Evolutionary conservation across 2,113 vertebrate species (phyloP).

Genomic region (Oncorhynchus nerka): DNA sequence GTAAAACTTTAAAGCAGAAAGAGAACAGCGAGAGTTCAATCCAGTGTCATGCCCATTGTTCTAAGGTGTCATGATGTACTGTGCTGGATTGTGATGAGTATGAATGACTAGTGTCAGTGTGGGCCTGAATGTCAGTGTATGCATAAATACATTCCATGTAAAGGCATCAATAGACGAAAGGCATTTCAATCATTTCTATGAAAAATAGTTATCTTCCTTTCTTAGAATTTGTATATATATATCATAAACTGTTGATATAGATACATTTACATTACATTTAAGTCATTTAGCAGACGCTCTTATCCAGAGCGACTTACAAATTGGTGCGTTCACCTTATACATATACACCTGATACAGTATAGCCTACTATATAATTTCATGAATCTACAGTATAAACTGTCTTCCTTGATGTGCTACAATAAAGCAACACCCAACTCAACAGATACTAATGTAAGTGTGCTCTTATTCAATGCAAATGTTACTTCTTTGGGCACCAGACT

Average conservation of each 20-base stretch:
- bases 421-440: constrained; percentile 18
- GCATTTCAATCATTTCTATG: background rate
- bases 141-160: constrained; percentile 41
- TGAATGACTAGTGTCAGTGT: constrained; percentile 26
- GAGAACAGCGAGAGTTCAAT: background rate
- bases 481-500: constrained; percentile 20
- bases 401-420: constrained; percentile 18
- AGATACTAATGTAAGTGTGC: constrained; percentile 25
- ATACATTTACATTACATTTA: too few relatives aligned
- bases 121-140: constrained; percentile 59
- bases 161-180: background rate
- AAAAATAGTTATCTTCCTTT: too few relatives aligned
- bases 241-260: too few relatives aligned
- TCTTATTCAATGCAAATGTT: constrained; percentile 28
- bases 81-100: background rate
- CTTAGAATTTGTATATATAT: too few relatives aligned
- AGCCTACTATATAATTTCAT: too few relatives aligned
- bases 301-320: too few relatives aligned
- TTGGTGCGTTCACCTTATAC: too few relatives aligned
- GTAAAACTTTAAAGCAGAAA: constrained; percentile 22
- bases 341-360: too few relatives aligned
- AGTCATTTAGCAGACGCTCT: too few relatives aligned
- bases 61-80: background rate
- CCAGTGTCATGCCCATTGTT: background rate
- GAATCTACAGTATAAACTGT: background rate